These are phyloP conservation scores for Acanthochromis polyacanthus DNA, from an alignment of 2,113 vertebrate species.

Conservation along the genomic window DNA sequence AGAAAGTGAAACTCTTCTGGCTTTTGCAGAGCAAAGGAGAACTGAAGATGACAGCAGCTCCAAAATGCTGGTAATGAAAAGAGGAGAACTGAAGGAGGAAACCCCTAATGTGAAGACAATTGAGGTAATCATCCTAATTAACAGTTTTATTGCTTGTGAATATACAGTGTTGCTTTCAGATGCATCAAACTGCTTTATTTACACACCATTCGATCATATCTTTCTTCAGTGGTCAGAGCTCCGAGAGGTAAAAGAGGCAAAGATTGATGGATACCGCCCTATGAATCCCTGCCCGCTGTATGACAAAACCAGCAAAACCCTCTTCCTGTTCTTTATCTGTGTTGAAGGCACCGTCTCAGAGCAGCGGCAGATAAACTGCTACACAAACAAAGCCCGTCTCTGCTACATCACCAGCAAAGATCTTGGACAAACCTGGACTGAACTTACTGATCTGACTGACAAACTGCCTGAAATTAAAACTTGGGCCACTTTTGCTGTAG, in stretches of 20 bases:
- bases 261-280: not conserved
- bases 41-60: accelerated
- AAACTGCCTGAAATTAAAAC: not conserved
- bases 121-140: not conserved
- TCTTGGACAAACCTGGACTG: conserved; percentile 19
- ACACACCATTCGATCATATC: not conserved
- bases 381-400: conserved; percentile 23
- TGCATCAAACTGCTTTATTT: not conserved
- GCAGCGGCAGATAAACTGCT: not conserved
- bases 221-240: conserved; percentile 1
- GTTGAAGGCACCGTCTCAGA: not conserved
- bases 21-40: not conserved
- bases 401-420: conserved; percentile 2
- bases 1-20: not conserved
- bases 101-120: not conserved
- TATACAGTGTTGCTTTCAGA: not conserved
- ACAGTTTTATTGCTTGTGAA: not conserved
- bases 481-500: conserved; percentile 11
- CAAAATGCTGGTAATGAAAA: not conserved
- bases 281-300: conserved; percentile 38
- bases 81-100: not conserved
- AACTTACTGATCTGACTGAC: not conserved
- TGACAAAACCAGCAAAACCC: not conserved
- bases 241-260: not conserved
- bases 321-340: conserved; percentile 46